These are phyloP conservation scores for Eurystomus gularis DNA, from an alignment of 2,113 vertebrate genomes.

Conservation along the genomic window DNA sequence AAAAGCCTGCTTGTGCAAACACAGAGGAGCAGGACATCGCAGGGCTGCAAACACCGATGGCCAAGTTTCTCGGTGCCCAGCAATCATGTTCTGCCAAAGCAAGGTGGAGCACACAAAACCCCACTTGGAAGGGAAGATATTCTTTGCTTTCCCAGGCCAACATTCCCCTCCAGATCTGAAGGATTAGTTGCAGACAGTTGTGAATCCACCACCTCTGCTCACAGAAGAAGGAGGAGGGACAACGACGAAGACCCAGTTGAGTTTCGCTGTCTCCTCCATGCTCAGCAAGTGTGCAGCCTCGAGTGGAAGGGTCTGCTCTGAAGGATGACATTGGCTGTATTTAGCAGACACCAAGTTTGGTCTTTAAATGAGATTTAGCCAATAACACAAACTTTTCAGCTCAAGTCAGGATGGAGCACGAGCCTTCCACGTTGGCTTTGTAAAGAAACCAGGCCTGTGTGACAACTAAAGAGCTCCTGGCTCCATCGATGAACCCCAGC, in stretches of 20 bases:
- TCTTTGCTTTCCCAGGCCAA: neutral
- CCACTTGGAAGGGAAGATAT: neutral
- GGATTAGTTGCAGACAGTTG: neutral
- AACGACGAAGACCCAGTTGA: too few relatives aligned
- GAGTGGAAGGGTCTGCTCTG: neutral
- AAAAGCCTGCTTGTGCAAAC: neutral
- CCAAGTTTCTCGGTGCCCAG: neutral
- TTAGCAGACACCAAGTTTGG: neutral
- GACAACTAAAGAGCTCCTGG: neutral
- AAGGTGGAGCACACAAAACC: neutral
- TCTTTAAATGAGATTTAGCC: neutral
- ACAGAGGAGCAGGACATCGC: neutral
- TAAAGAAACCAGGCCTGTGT: too few relatives aligned
- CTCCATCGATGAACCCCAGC: accelerated
- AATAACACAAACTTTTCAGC: neutral
- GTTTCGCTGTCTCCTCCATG: neutral
- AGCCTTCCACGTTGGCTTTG: neutral
- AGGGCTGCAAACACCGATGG: neutral
- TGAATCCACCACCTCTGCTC: accelerated
- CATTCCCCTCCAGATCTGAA: neutral
- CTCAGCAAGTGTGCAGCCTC: too few relatives aligned
- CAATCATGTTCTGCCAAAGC: neutral
- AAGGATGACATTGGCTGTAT: too few relatives aligned
- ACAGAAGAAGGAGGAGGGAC: too few relatives aligned
- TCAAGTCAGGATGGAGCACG: neutral